Evolutionary conservation across 2,113 vertebrate genomes (phyloP), one percentile per base, ranked within the genome.

Genomic region (Etia nguti): DNA sequence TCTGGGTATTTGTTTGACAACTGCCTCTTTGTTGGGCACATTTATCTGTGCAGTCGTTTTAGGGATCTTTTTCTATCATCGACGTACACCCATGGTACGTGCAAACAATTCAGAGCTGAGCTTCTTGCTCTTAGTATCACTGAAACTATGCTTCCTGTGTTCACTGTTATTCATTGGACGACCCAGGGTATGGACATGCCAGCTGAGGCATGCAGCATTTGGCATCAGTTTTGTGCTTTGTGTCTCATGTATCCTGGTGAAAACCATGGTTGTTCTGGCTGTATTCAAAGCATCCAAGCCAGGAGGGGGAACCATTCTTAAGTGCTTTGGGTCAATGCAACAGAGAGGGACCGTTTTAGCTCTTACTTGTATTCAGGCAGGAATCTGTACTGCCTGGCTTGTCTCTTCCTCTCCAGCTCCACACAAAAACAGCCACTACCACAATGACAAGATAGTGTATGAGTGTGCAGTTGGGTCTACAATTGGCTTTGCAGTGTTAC

Each of bases 61-160:
- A 7, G 89, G 65, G 2, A 89, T 95, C 26, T 96, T 96, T n/a
- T 87, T 65, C 10, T 75, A 55, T 77, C 88, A 96, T 48, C 92
- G 91, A 16, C 84, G 87, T 5, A 96, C 96, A 54, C 94, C 96
- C 0, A 84, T 96, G 65, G 95, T 96, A 8, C 90, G 93, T 0
- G 94, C 95, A 50, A 96, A 96, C 56, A 96, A 96, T 75, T 96
- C 95, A 34, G 96, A 96, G 81, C 90, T 96, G 15, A 96, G 90
- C 18, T 91, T 91, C 56, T n/a, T 88, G 48, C 62, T 91, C 2
- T 77, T 91, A 4, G 15, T 86, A 16, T 88, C 90, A 6, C 81
- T 92, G 2, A 88, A 92, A 24, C 34, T 95, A 10, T 96, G 94
- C 65, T 96, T 96, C 81, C 86, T 96, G n/a, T 96, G 95, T 82